A percentile compares a stretch with the other conserved stretches of the same genome.
These are phyloP conservation scores for Atopsyche davidsoni DNA, from an alignment of 1,140 invertebrate genomes.

Conservation along the genomic window DNA sequence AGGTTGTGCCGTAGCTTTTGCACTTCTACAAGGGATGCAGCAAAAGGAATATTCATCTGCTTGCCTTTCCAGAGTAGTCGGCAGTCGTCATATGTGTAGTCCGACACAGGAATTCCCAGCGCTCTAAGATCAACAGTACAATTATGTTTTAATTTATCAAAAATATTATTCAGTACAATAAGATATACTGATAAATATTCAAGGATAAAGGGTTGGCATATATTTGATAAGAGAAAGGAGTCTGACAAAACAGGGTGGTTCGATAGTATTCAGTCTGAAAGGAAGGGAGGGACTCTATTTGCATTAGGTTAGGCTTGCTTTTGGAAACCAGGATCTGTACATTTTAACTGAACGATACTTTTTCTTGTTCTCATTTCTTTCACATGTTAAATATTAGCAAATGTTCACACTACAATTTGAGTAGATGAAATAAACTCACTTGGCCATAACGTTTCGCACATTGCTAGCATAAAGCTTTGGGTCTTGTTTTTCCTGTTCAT, in stretches of 20 bases:
- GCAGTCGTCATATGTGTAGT: conserved; percentile 91
- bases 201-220: conserved; percentile 7
- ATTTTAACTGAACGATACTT: too few relatives aligned
- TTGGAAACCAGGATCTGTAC: too few relatives aligned
- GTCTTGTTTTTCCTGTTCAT: conserved; percentile 77
- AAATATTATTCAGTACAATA: not conserved
- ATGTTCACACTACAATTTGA: not conserved
- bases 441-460: conserved; percentile 85
- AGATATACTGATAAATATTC: conserved; percentile 5
- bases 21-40: conserved; percentile 68
- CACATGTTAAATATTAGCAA: not conserved
- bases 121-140: conserved; percentile 60
- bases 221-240: too few relatives aligned
- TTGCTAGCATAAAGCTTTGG: conserved; percentile 87
- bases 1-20: conserved; percentile 66
- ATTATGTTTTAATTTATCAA: conserved; percentile 13
- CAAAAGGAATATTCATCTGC: conserved; percentile 69
- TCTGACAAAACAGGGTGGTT: too few relatives aligned
- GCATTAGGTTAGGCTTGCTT: too few relatives aligned
- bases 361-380: too few relatives aligned
- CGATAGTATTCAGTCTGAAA: too few relatives aligned
- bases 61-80: conserved; percentile 75
- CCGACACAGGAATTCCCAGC: conserved; percentile 75
- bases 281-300: too few relatives aligned
- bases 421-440: too few relatives aligned